These are phyloP conservation scores for Polietes domitor DNA, from an alignment of 2,888 invertebrate genomes.

Conservation along the genomic window DNA sequence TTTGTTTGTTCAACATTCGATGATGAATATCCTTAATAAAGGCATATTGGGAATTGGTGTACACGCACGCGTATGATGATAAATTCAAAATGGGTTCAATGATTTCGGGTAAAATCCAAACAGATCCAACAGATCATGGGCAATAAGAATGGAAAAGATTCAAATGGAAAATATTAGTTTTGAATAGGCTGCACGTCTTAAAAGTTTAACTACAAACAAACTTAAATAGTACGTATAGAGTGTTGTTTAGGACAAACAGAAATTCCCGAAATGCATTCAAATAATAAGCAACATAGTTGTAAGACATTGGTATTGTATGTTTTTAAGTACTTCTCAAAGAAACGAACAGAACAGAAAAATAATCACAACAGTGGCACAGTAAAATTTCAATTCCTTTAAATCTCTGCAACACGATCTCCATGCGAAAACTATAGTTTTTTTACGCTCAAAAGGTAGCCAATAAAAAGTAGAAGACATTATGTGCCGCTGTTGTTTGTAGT, in stretches of 20 bases:
- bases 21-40: constrained; percentile 70
- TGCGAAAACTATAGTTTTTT: too few relatives aligned
- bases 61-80: neutral
- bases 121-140: constrained; percentile 3
- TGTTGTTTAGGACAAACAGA: constrained; percentile 5
- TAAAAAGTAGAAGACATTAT: neutral
- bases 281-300: neutral
- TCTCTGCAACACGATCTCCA: too few relatives aligned
- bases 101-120: neutral
- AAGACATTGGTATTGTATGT: neutral
- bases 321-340: neutral
- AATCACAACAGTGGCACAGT: neutral
- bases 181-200: neutral
- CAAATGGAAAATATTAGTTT: constrained; percentile 33
- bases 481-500: neutral
- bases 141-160: constrained; percentile 34
- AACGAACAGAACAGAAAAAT: neutral
- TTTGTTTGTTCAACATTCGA: constrained; percentile 71
- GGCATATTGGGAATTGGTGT: constrained; percentile 43
- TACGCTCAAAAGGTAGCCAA: neutral
- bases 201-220: constrained; percentile 10
- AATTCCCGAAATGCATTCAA: constrained; percentile 13
- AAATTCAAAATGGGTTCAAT: neutral
- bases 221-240: neutral
- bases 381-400: neutral